These are phyloP conservation scores for Vireo altiloquus DNA, from an alignment of 2,113 vertebrate genomes.

Conservation along the genomic window DNA sequence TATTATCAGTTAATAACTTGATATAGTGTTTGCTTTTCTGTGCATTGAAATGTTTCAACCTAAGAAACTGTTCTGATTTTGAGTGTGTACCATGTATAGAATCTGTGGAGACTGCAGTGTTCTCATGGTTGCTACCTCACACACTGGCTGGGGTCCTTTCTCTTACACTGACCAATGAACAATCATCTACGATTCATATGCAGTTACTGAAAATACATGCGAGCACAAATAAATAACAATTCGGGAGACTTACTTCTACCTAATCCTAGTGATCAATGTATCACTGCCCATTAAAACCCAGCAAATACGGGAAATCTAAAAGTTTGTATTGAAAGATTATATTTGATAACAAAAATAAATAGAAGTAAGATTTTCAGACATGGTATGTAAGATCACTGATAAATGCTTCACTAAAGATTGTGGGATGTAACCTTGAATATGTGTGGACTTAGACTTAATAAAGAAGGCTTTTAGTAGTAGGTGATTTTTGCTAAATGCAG, in stretches of 20 bases:
- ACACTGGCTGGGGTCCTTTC: not conserved
- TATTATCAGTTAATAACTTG: not conserved
- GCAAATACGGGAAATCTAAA: not conserved
- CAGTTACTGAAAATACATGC: not conserved
- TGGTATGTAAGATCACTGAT: not conserved
- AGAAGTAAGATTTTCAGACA: not conserved
- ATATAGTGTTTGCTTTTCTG: not conserved
- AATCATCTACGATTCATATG: constrained; percentile 22
- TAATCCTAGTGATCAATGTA: not conserved
- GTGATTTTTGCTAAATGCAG: not conserved
- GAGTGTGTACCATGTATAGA: not conserved
- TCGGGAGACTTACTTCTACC: not conserved
- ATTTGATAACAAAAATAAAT: not conserved
- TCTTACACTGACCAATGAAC: not conserved
- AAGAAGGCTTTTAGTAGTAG: not conserved
- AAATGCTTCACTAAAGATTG: not conserved
- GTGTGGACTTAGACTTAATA: not conserved
- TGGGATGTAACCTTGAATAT: not conserved
- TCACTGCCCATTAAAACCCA: not conserved
- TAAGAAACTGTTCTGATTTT: not conserved
- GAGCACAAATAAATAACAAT: not conserved
- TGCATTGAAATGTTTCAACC: constrained; percentile 16
- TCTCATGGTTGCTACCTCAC: not conserved
- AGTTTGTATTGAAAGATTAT: not conserved
- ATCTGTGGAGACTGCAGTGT: not conserved